Evolutionary conservation across 2,888 invertebrate genomes (phyloP).

Genomic region (Druceiella hillmani): DNA sequence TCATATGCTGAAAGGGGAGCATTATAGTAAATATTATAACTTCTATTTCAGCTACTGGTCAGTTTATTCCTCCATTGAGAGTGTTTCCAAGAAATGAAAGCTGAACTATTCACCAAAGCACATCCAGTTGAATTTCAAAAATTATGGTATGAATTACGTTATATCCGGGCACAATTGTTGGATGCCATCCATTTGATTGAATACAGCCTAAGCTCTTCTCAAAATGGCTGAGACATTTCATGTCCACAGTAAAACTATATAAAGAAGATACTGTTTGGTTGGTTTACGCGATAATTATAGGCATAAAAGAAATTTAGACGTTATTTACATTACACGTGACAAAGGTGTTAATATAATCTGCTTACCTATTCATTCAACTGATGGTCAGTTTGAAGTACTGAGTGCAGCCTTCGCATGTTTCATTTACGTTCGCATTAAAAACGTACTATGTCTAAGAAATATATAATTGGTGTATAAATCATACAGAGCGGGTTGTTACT

Average conservation of each 20-base stretch:
- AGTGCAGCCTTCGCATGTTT: conserved; percentile 23
- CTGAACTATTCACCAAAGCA: conserved; percentile 26
- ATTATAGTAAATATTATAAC: conserved; percentile 26
- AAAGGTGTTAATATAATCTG: conserved; percentile 23
- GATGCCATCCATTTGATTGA: conserved; percentile 29
- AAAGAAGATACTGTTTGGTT: conserved; percentile 18
- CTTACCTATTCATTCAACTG: conserved; percentile 23
- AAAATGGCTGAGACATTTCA: conserved; percentile 28
- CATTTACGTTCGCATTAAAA: conserved; percentile 24
- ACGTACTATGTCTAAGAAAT: conserved; percentile 22
- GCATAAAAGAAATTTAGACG: conserved; percentile 26
- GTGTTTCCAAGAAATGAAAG: conserved; percentile 28
- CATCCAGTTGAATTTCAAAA: too few species aligned
- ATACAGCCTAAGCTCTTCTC: conserved; percentile 28
- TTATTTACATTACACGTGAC: conserved; percentile 17
- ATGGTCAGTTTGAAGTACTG: too few species aligned
- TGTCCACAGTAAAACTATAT: conserved; percentile 19
- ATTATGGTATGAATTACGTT: too few species aligned
- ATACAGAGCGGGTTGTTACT: conserved; percentile 12
- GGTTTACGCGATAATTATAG: conserved; percentile 25
- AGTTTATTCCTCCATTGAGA: conserved; percentile 28
- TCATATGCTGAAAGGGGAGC: too few species aligned
- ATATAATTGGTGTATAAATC: conserved; percentile 14
- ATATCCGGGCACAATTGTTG: conserved; percentile 26
- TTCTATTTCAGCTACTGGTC: conserved; percentile 27